phyloP scores from a whole-genome alignment of 2,797 vertebrate species.

The Schizopygopsis pylzovi region DNA sequence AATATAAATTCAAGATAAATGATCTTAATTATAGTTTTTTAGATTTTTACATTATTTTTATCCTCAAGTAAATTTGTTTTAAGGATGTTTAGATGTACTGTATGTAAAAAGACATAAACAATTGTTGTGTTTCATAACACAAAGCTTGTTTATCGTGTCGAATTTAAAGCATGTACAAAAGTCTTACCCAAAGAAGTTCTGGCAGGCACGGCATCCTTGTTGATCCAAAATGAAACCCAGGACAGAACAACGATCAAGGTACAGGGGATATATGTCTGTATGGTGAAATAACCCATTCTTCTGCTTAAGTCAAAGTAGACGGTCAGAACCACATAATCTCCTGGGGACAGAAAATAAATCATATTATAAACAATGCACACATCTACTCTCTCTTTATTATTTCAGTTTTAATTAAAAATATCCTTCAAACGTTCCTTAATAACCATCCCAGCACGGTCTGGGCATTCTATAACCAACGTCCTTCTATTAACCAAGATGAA shows the following conservation, averaged over 20 bases:
- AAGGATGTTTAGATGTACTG: not conserved
- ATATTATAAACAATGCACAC: not conserved
- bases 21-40: not conserved
- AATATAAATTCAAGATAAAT: not conserved
- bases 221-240: conserved; percentile 99
- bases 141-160: not conserved
- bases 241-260: conserved; percentile 97
- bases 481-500: not conserved
- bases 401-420: not conserved
- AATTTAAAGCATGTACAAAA: not conserved
- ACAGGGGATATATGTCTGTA: conserved; percentile 99
- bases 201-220: conserved; percentile 97
- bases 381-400: not conserved
- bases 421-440: not conserved
- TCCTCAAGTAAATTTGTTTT: not conserved
- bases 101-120: not conserved
- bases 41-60: not conserved
- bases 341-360: conserved; percentile 68
- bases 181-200: conserved; percentile 93
- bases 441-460: not conserved
- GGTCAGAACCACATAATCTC: conserved; percentile 96
- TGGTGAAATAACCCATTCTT: conserved; percentile 99
- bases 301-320: conserved; percentile 98
- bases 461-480: not conserved
- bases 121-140: not conserved